Conservation (phyloP, 2,888 invertebrate genomes). For the Heliconius sara region DNA sequence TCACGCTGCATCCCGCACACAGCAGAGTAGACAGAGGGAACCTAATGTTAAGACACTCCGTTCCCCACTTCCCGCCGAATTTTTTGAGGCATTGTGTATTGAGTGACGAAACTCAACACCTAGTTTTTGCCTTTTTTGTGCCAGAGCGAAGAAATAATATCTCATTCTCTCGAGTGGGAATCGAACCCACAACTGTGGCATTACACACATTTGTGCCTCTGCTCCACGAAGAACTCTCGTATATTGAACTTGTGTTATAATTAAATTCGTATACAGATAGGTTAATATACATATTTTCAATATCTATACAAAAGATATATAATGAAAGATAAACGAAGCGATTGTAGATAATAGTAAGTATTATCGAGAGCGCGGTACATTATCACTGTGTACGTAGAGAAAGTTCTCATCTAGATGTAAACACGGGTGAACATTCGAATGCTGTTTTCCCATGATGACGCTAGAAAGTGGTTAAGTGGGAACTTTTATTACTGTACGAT, state of each 20-base stretch:
- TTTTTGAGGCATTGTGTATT: too few relatives aligned
- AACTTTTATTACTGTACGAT: conserved; percentile 46
- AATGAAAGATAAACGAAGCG: neutral
- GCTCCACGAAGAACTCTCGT: neutral
- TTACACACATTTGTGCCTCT: too few relatives aligned
- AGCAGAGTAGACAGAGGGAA: too few relatives aligned
- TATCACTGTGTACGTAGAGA: conserved; percentile 48
- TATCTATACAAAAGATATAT: conserved; percentile 7
- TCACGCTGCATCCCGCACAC: too few relatives aligned
- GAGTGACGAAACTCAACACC: too few relatives aligned
- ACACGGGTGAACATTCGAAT: conserved; percentile 53
- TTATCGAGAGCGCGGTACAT: conserved; percentile 40
- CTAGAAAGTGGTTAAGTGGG: conserved; percentile 68
- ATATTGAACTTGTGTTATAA: neutral
- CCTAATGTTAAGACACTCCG: too few relatives aligned
- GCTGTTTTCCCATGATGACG: conserved; percentile 74
- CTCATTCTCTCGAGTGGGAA: too few relatives aligned
- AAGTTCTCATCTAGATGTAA: conserved; percentile 52
- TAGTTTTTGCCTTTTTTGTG: too few relatives aligned
- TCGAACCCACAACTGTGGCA: too few relatives aligned
- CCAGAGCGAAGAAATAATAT: too few relatives aligned
- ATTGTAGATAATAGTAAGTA: conserved; percentile 35
- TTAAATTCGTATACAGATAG: neutral
- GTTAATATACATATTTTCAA: neutral
- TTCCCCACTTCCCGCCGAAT: too few relatives aligned